Conservation (phyloP, 1,140 invertebrate species). For the Chionoecetes opilio region DNA sequence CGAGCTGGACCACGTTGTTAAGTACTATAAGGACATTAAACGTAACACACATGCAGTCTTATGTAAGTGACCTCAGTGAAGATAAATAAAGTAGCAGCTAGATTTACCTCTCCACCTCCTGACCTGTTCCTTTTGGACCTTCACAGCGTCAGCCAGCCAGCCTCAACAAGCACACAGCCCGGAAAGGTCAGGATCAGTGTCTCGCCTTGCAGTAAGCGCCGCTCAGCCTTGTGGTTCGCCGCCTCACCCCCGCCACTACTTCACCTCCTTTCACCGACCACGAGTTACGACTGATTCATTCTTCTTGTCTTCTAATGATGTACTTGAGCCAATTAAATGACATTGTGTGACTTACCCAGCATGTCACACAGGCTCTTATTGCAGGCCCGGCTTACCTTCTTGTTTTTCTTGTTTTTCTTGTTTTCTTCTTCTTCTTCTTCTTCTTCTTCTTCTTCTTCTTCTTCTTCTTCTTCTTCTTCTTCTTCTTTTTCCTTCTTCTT, state of each 20-base stretch:
- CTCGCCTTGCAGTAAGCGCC: neutral
- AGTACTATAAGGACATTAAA: neutral
- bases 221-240: neutral
- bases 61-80: neutral
- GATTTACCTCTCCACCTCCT: conserved; percentile 27
- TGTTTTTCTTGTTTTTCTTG: too few relatives aligned
- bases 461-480: too few relatives aligned
- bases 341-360: neutral
- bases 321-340: neutral
- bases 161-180: neutral
- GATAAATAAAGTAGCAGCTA: conserved; percentile 30
- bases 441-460: too few relatives aligned
- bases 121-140: conserved; percentile 1
- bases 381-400: too few relatives aligned
- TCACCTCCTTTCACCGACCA: neutral
- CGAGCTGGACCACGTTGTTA: neutral
- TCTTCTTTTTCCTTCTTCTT: too few relatives aligned
- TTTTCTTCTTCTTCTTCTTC: too few relatives aligned
- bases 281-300: conserved; percentile 14
- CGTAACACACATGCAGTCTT: conserved; percentile 1
- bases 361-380: neutral
- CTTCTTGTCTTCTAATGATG: neutral
- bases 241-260: neutral
- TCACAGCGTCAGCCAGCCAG: neutral
- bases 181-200: neutral